Percentiles rank a stretch among this genome's conserved stretches.
Conservation (phyloP, 2,888 invertebrate species). For the Acholoe squamosa region DNA sequence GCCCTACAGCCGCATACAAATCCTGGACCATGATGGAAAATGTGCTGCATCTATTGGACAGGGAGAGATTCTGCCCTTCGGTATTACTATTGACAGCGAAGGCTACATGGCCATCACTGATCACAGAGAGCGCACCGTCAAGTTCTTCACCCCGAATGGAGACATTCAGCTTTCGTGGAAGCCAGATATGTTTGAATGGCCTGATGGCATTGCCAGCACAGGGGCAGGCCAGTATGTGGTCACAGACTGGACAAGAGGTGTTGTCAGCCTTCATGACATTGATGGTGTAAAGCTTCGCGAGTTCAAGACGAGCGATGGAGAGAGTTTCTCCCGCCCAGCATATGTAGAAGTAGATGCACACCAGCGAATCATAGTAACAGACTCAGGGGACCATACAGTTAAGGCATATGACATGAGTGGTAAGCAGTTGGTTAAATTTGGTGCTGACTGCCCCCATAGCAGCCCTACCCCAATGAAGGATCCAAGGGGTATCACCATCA, state of each 20-base stretch:
- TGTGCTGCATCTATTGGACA: slow-evolving; percentile 59
- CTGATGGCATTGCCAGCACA: slow-evolving; percentile 66
- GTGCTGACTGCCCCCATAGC: background rate
- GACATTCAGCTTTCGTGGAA: slow-evolving; percentile 63
- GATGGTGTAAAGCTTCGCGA: slow-evolving; percentile 59
- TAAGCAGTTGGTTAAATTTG: slow-evolving; percentile 61
- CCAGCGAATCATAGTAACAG: slow-evolving; percentile 65
- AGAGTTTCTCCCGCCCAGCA: slow-evolving; percentile 64
- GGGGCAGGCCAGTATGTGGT: slow-evolving; percentile 62
- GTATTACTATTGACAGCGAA: slow-evolving; percentile 62
- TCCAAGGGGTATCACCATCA: slow-evolving; percentile 63
- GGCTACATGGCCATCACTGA: slow-evolving; percentile 67
- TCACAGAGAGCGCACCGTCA: slow-evolving; percentile 68
- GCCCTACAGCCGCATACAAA: slow-evolving; percentile 68
- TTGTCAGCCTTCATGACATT: slow-evolving; percentile 62
- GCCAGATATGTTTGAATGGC: slow-evolving; percentile 67
- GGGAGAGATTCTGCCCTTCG: slow-evolving; percentile 67
- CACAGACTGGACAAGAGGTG: slow-evolving; percentile 66
- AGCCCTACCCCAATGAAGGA: slow-evolving; percentile 50
- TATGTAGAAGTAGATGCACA: slow-evolving; percentile 66
- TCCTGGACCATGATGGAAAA: slow-evolving; percentile 60
- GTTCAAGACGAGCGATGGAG: slow-evolving; percentile 51
- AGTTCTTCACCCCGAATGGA: slow-evolving; percentile 62
- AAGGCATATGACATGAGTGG: slow-evolving; percentile 66
- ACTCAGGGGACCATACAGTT: slow-evolving; percentile 65